Evolutionary conservation across 2,888 invertebrate species (phyloP).

Genomic region (Ophioninae sp.): DNA sequence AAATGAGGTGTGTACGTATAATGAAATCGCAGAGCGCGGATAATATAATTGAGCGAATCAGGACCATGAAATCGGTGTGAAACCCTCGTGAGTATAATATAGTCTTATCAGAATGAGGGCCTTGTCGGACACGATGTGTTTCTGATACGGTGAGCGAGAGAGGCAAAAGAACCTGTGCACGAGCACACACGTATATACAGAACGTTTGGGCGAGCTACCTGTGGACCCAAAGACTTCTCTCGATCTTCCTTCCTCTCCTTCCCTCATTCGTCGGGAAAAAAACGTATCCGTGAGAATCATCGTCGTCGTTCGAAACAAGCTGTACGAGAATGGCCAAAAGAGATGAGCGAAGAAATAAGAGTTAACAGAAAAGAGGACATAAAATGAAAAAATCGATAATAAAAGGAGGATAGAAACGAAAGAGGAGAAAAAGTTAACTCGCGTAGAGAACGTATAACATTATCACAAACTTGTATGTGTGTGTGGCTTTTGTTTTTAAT

Average conservation of each 20-base stretch:
- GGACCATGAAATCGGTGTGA: constrained; percentile 70
- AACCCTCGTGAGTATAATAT: constrained; percentile 74
- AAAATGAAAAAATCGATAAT: constrained; percentile 14
- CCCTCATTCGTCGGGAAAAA: constrained; percentile 42
- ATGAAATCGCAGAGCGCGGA: constrained; percentile 52
- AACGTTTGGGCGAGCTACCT: constrained; percentile 39
- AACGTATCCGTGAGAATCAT: constrained; percentile 58
- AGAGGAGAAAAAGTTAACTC: neutral
- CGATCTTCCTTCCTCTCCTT: constrained; percentile 40
- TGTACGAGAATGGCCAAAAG: constrained; percentile 41
- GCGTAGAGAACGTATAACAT: neutral
- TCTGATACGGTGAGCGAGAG: constrained; percentile 73
- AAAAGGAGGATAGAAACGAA: neutral
- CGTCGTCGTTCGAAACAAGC: constrained; percentile 52
- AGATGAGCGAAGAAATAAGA: constrained; percentile 40
- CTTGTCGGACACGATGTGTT: constrained; percentile 80
- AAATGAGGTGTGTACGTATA: neutral
- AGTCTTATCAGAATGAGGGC: constrained; percentile 76
- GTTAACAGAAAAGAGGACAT: constrained; percentile 19
- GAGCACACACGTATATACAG: neutral
- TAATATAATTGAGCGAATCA: constrained; percentile 69
- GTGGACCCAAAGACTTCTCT: constrained; percentile 42
- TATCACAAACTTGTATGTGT: neutral
- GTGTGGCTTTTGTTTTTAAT: neutral
- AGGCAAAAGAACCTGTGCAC: constrained; percentile 39